phyloP scores from a whole-genome alignment of 1,140 invertebrate species.

The Eubasilissa regina region DNA sequence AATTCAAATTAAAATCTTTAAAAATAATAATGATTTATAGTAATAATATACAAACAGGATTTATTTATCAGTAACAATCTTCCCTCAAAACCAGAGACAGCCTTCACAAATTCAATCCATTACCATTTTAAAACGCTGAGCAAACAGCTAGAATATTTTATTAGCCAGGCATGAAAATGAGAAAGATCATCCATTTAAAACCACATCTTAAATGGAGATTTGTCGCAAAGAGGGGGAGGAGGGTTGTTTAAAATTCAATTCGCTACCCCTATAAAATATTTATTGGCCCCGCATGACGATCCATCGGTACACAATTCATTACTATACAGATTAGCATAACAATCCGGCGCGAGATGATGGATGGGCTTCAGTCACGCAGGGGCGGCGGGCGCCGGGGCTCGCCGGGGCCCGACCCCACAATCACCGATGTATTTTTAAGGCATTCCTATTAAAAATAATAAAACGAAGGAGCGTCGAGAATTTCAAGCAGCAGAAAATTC shows the following conservation, averaged over 20 bases:
- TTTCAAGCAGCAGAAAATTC: conserved; percentile 4
- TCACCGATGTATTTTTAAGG: conserved; percentile 37
- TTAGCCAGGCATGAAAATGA: conserved; percentile 6
- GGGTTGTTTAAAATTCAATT: conserved; percentile 56
- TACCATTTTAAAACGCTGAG: conserved; percentile 40
- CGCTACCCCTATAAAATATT: conserved; percentile 51
- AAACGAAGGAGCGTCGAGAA: conserved; percentile 18
- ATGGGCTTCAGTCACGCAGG: conserved; percentile 55
- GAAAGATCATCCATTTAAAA: conserved; percentile 21
- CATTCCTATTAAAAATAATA: conserved; percentile 43
- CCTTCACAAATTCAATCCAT: conserved; percentile 27
- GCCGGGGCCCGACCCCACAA: background rate
- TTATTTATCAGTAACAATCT: background rate
- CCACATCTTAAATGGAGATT: conserved; percentile 47
- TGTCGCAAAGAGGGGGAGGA: conserved; percentile 17
- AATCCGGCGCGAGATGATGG: conserved; percentile 55
- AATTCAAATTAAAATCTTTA: too few species aligned
- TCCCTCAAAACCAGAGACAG: conserved; percentile 17
- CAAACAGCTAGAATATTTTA: conserved; percentile 30
- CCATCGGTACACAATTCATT: conserved; percentile 59
- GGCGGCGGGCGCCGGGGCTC: background rate
- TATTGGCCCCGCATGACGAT: conserved; percentile 55
- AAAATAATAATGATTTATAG: too few species aligned
- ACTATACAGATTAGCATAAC: conserved; percentile 60
- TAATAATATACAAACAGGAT: too few species aligned